These are phyloP conservation scores for Ambastaia sidthimunki DNA, from an alignment of 2,797 vertebrate genomes.

Conservation along the genomic window DNA sequence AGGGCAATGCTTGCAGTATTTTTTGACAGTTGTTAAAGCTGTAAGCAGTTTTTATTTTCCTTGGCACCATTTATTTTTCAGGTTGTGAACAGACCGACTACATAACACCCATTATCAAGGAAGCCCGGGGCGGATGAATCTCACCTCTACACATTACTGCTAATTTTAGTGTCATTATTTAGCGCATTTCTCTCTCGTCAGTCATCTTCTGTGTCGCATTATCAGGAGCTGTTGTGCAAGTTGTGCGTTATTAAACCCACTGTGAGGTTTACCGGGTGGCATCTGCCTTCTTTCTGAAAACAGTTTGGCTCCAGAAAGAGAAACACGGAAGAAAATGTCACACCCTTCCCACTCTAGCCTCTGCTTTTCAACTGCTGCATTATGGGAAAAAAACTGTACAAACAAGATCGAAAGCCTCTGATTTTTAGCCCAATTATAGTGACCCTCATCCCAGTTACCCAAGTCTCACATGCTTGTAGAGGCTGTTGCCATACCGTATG, in stretches of 20 bases:
- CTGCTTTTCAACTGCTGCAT: not conserved
- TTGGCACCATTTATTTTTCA: slow-evolving; percentile 3
- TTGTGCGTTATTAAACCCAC: not conserved
- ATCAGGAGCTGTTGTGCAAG: not conserved
- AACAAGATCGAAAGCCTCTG: not conserved
- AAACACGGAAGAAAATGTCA: not conserved
- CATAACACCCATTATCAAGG: slow-evolving; percentile 18
- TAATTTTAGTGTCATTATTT: slow-evolving; percentile 17
- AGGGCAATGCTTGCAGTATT: no score
- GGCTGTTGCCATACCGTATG: no score
- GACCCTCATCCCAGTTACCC: no score
- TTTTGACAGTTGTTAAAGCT: slow-evolving; percentile 1
- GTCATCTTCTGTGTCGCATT: not conserved
- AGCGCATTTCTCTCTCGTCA: slow-evolving; percentile 29
- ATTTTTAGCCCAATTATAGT: no score
- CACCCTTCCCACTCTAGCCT: not conserved
- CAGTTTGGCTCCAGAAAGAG: slow-evolving; percentile 9
- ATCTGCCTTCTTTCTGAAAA: not conserved
- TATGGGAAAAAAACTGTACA: not conserved
- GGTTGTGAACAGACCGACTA: slow-evolving; percentile 4
- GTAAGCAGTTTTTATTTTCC: not conserved
- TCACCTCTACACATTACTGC: not conserved
- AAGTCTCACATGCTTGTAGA: no score
- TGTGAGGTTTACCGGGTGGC: not conserved
- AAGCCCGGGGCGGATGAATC: not conserved